Evolutionary conservation across 2,888 invertebrate genomes (phyloP).

Genomic region (Epinotia ramella): DNA sequence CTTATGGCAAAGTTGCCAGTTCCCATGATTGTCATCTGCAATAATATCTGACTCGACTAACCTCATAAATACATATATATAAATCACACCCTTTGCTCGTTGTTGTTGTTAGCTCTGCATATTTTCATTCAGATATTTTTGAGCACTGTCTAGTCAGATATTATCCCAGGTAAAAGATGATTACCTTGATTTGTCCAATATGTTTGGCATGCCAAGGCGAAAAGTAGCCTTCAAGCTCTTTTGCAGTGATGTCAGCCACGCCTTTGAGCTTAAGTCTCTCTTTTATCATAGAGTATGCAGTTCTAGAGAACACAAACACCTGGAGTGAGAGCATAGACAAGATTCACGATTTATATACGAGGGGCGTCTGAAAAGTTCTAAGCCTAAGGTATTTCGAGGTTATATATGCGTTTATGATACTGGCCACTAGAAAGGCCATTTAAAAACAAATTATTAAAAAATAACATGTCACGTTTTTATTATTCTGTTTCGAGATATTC

Average conservation of each 20-base stretch:
- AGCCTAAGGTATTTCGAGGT: no score
- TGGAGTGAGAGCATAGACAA: constrained; percentile 85
- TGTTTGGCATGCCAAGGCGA: constrained; percentile 95
- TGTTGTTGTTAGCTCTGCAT: no score
- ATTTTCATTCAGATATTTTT: no score
- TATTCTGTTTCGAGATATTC: no score
- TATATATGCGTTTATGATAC: no score
- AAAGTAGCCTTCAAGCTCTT: constrained; percentile 92
- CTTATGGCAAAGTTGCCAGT: constrained; percentile 12
- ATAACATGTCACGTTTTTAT: no score
- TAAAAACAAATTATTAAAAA: no score
- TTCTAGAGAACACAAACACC: constrained; percentile 95
- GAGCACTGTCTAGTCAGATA: not conserved
- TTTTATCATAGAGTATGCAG: constrained; percentile 93
- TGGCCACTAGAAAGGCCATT: no score
- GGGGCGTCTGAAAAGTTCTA: no score
- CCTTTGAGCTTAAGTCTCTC: constrained; percentile 92
- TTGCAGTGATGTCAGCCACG: constrained; percentile 89
- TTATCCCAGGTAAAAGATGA: not conserved
- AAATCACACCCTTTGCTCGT: no score
- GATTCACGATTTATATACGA: constrained; percentile 57
- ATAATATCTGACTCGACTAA: not conserved
- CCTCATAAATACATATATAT: not conserved
- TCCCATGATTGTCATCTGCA: not conserved
- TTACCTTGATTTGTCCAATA: constrained; percentile 90